phyloP scores from a whole-genome alignment of 2,113 vertebrate genomes.

The Taxidea taxus region DNA sequence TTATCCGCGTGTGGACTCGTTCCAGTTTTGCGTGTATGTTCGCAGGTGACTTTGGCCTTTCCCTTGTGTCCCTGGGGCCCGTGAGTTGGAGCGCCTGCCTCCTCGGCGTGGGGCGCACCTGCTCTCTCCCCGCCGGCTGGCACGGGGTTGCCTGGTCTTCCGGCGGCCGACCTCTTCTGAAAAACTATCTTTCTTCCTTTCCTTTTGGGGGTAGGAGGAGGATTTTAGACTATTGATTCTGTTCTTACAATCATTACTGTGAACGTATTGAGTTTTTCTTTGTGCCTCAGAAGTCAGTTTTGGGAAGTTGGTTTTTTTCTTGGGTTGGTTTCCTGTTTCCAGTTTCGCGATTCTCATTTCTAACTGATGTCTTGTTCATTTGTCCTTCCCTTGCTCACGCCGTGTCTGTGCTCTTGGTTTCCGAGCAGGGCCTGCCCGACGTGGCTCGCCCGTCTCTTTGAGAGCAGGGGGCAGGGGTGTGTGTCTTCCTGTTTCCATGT shows the following conservation, averaged over 20 bases:
- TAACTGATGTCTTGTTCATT: accelerated
- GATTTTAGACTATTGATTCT: background rate
- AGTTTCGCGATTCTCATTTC: background rate
- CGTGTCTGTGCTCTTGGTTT: background rate
- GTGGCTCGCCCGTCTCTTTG: accelerated
- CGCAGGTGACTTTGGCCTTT: background rate
- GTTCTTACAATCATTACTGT: background rate
- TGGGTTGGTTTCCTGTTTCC: background rate
- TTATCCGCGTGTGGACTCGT: accelerated
- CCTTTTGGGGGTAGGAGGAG: background rate
- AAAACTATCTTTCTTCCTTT: background rate
- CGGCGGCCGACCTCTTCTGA: background rate
- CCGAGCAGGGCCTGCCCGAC: no score
- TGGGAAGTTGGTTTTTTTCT: background rate
- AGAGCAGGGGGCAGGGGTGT: background rate
- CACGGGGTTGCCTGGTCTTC: background rate
- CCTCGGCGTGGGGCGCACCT: background rate
- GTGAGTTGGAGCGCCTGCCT: accelerated
- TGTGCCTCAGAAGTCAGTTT: background rate
- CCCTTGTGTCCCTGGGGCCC: background rate
- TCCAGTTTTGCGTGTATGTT: background rate
- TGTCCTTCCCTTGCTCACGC: accelerated
- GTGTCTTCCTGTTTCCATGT: accelerated
- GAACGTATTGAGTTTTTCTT: background rate
- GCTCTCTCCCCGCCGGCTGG: background rate